Evolutionary conservation across 1,140 invertebrate species (phyloP).

Genomic region (Aethina tumida): DNA sequence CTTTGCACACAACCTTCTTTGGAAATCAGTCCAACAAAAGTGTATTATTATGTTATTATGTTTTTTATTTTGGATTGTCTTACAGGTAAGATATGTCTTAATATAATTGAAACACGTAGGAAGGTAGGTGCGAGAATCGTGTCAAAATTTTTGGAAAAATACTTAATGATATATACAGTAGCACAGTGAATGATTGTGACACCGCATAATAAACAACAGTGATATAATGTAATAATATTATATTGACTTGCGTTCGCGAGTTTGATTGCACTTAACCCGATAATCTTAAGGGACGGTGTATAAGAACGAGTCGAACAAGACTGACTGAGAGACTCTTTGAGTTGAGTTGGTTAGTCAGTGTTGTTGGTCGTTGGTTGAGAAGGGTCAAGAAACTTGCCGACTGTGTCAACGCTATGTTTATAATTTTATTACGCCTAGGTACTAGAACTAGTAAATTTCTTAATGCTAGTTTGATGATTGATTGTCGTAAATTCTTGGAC

Average conservation of each 20-base stretch:
- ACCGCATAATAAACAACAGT: too few relatives aligned
- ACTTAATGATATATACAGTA: constrained; percentile 4
- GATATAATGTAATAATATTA: constrained; percentile 4
- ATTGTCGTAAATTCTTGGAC: constrained; percentile 38
- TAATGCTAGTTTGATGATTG: too few relatives aligned
- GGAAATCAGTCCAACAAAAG: too few relatives aligned
- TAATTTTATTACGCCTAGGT: constrained; percentile 12
- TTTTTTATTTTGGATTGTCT: too few relatives aligned
- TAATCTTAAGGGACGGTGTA: constrained; percentile 9
- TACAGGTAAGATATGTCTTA: constrained; percentile 28
- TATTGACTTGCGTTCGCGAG: constrained; percentile 9
- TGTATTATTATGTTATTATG: too few relatives aligned
- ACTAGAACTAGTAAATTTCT: too few relatives aligned
- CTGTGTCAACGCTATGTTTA: constrained; percentile 8
- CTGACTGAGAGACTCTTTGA: background rate
- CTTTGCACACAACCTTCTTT: constrained; percentile 20
- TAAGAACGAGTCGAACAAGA: background rate
- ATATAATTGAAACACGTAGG: constrained; percentile 31
- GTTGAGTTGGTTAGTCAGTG: too few relatives aligned
- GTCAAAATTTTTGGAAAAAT: background rate
- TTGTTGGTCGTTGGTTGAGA: too few relatives aligned
- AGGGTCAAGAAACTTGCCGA: constrained; percentile 19
- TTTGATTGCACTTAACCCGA: constrained; percentile 1
- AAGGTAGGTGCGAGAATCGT: constrained; percentile 16
- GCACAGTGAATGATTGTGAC: constrained; percentile 10